Conservation (phyloP, 2,888 invertebrate species). For the Dendrolimus houi region DNA sequence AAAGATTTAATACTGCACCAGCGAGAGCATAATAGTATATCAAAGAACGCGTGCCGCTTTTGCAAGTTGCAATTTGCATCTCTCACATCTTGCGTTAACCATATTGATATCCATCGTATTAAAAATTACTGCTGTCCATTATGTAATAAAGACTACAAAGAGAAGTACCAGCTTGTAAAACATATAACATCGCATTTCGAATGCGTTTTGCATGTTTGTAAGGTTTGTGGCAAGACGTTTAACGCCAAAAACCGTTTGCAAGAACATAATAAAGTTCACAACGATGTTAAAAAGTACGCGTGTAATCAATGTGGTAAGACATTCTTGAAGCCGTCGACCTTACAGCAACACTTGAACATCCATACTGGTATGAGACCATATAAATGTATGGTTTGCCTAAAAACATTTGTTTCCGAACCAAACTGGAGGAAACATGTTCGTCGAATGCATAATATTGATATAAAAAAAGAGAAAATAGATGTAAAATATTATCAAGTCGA, state of each 20-base stretch:
- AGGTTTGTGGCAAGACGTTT: constrained; percentile 50
- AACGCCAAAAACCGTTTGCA: constrained; percentile 50
- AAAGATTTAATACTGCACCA: constrained; percentile 44
- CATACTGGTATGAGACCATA: constrained; percentile 75
- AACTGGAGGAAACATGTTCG: constrained; percentile 76
- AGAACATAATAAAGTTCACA: constrained; percentile 46
- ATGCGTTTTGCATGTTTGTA: constrained; percentile 65
- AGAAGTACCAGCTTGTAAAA: constrained; percentile 47
- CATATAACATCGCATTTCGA: constrained; percentile 55
- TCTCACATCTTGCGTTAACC: constrained; percentile 36
- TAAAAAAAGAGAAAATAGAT: not conserved
- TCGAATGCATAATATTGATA: constrained; percentile 39
- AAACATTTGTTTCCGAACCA: constrained; percentile 72
- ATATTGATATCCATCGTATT: constrained; percentile 47
- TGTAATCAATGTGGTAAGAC: constrained; percentile 74
- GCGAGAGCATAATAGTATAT: constrained; percentile 27
- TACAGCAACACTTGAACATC: constrained; percentile 73
- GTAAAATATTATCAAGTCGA: not conserved
- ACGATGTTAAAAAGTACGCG: constrained; percentile 55
- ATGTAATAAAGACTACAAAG: constrained; percentile 72
- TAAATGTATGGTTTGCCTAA: constrained; percentile 72
- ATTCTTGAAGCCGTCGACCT: constrained; percentile 31
- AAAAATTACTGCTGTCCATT: constrained; percentile 69
- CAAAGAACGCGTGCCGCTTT: constrained; percentile 39
- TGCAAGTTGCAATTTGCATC: constrained; percentile 51